phyloP scores from a whole-genome alignment of 1,140 invertebrate genomes.

The Calephelis nemesis region DNA sequence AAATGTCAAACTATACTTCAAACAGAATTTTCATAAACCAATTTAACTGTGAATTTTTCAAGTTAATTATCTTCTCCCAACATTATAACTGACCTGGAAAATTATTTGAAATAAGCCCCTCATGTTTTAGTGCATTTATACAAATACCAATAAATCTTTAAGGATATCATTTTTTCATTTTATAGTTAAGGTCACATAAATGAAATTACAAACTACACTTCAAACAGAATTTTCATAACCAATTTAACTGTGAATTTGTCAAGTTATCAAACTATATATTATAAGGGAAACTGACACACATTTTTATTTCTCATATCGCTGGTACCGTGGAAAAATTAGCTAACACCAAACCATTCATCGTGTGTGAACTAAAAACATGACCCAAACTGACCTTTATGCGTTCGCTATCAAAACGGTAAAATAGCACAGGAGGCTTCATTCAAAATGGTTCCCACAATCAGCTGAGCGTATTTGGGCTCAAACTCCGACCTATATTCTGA shows the following conservation, averaged over 20 bases:
- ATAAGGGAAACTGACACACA: slow-evolving; percentile 16
- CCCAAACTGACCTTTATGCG: slow-evolving; percentile 29
- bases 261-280: slow-evolving; percentile 5
- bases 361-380: slow-evolving; percentile 13
- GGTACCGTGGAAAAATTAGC: slow-evolving; percentile 13
- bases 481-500: slow-evolving; percentile 65
- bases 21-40: background rate
- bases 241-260: background rate
- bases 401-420: slow-evolving; percentile 36
- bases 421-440: slow-evolving; percentile 47
- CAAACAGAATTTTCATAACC: background rate
- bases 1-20: background rate
- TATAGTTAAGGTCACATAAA: too few relatives aligned
- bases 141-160: too few relatives aligned
- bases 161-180: too few relatives aligned
- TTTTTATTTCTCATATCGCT: slow-evolving; percentile 10
- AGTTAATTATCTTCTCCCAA: background rate
- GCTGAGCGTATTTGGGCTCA: slow-evolving; percentile 65
- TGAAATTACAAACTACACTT: background rate
- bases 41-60: background rate
- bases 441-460: slow-evolving; percentile 58
- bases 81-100: too few relatives aligned
- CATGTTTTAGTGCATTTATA: too few relatives aligned
- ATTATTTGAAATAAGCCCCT: too few relatives aligned
- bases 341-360: slow-evolving; percentile 1